phyloP scores from a whole-genome alignment of 1,140 invertebrate species.

The Lepidurus apus region DNA sequence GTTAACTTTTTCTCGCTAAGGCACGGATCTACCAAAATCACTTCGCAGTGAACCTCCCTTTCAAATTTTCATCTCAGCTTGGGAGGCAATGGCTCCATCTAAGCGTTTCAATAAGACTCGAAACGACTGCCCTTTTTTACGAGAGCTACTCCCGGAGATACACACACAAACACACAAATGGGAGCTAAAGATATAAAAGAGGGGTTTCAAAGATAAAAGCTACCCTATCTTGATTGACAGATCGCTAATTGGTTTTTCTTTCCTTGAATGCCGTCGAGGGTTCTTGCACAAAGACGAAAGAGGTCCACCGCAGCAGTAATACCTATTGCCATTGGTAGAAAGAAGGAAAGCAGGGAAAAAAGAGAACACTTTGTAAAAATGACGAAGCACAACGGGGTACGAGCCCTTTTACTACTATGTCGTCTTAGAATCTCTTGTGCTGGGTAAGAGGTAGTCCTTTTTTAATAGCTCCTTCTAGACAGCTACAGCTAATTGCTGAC shows the following conservation, averaged over 20 bases:
- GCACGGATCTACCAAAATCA: too few species aligned
- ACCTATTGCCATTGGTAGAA: background rate
- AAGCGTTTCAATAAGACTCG: too few species aligned
- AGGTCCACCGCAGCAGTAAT: too few species aligned
- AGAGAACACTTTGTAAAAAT: background rate
- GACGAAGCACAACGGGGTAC: background rate
- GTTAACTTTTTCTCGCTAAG: too few species aligned
- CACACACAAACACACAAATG: too few species aligned
- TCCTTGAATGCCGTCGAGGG: background rate
- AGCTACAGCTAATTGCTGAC: slow-evolving; percentile 9
- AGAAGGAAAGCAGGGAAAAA: background rate
- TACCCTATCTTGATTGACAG: slow-evolving; percentile 10
- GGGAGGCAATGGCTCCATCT: too few species aligned
- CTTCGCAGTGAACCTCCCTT: too few species aligned
- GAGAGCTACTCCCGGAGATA: background rate
- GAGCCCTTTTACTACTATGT: background rate
- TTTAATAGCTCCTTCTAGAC: background rate
- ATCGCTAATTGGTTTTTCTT: slow-evolving; percentile 19
- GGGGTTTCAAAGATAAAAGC: background rate
- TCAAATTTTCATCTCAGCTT: too few species aligned
- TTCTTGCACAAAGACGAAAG: too few species aligned
- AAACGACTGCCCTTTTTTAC: background rate
- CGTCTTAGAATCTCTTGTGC: background rate
- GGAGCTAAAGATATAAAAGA: background rate
- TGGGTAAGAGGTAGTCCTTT: background rate